Percentiles rank a stretch among this genome's conserved stretches.
Conservation (phyloP, 2,888 invertebrate genomes). For the Aspidiotus destructor region DNA sequence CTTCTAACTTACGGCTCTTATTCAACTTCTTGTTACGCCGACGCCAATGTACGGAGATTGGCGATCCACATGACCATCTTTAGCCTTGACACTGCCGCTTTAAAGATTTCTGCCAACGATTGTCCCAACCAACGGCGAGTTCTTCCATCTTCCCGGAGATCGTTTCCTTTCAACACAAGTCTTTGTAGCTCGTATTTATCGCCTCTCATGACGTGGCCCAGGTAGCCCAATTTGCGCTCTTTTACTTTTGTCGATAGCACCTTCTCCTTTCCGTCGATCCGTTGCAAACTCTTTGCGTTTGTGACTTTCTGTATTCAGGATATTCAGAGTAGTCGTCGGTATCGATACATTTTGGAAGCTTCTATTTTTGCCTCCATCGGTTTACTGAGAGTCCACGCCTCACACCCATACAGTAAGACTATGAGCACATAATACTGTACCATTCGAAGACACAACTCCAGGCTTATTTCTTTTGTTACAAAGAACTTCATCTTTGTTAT, state of each 20-base stretch:
- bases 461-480: conserved; percentile 17
- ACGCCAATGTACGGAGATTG: not conserved
- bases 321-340: conserved; percentile 20
- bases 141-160: not conserved
- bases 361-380: conserved; percentile 21
- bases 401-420: conserved; percentile 26
- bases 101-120: not conserved
- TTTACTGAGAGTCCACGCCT: conserved; percentile 28
- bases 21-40: conserved; percentile 2
- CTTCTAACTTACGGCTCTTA: no score
- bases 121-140: not conserved
- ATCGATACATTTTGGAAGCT: conserved; percentile 31
- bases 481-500: conserved; percentile 19
- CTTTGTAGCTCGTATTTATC: not conserved
- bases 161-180: not conserved
- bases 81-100: no score
- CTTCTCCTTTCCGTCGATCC: not conserved
- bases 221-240: not conserved
- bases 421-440: conserved; percentile 32
- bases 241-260: not conserved
- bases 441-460: conserved; percentile 21
- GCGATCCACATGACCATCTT: not conserved
- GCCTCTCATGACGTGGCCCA: not conserved
- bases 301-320: not conserved
- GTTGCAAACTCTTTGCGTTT: not conserved